Percentiles rank a stretch among this genome's conserved stretches.
Conservation (phyloP, 2,888 invertebrate species). For the Epistrophella euchroma region DNA sequence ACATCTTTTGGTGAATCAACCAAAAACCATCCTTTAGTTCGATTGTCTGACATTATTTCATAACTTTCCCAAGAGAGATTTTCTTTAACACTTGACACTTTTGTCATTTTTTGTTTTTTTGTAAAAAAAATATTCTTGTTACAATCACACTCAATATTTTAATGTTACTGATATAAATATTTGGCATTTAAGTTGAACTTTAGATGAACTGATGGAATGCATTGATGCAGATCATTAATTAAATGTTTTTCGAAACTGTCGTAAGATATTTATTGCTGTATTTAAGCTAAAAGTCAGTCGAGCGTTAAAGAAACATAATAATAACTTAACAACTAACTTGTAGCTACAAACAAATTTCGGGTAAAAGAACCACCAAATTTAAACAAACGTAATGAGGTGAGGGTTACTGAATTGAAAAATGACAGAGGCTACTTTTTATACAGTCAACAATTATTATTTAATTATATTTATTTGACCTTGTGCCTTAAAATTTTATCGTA, state of each 20-base stretch:
- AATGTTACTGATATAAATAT: not conserved
- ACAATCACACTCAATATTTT: not conserved
- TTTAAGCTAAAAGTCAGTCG: not conserved
- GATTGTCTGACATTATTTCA: constrained; percentile 85
- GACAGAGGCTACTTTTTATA: not conserved
- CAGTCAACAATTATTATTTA: too few species aligned
- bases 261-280: not conserved
- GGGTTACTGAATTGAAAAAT: not conserved
- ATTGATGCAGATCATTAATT: constrained; percentile 11
- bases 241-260: not conserved
- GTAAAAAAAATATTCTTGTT: not conserved
- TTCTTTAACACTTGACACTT: not conserved
- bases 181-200: not conserved
- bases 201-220: not conserved
- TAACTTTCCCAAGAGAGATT: constrained; percentile 54
- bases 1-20: constrained; percentile 93
- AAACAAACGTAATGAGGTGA: not conserved
- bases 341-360: not conserved
- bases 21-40: constrained; percentile 93
- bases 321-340: not conserved
- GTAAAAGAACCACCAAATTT: not conserved
- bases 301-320: constrained; percentile 2
- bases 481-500: not conserved
- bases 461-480: not conserved
- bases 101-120: constrained; percentile 17